Base-by-base conservation (phyloP, 2,888 invertebrate species). In the Autographa gamma region DNA sequence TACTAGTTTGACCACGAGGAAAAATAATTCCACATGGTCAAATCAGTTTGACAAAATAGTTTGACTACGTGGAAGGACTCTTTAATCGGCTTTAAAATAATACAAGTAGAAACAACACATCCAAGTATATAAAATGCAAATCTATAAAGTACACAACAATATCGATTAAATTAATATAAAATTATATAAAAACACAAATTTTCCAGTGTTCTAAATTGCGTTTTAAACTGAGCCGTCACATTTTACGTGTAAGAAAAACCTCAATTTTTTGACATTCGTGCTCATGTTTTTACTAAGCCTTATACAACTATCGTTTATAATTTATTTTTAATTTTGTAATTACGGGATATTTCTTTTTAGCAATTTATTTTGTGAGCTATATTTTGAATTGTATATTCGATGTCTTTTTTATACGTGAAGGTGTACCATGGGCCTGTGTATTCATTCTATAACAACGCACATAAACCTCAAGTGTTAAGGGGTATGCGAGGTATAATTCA, bases 401-500 rank as follows among this genome's bases (percentile, higher is more conserved):
- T 66, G 66, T 60, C 66, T 13, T 54, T 60, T 38, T 32, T 52
- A 32, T 66, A 60, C 32, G 66, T 66, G 14, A 48, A 60, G 32
- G 32, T 19, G 32, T 66, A 60, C 54, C 52, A 66, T 32, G 66
- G 66, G 25, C 66, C 60, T 8, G 60, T 60, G 38, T 16, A 60
- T 8, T 60, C 66, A n/a, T 66, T 66, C 5, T 7, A 38, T 18
- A 66, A 34, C n/a, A 14, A 34, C 16, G 34, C n/a, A 32, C 66
- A 66, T 25, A 66, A 60, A 19, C 66, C 66, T 8, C 60, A 66
- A 32, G 16, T 48, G 14, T 34, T 66, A 6, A 4, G 18, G n/a
- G 66, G 66, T 5, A 16, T 66, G 32, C 25, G 25, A 66, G 34
- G 66, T 66, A 8, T 8, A 34, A 3, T 25, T 25, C 25, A 25